Percentiles rank a stretch among this genome's conserved stretches.
phyloP scores from a whole-genome alignment of 2,113 vertebrate species.

The Conger conger region DNA sequence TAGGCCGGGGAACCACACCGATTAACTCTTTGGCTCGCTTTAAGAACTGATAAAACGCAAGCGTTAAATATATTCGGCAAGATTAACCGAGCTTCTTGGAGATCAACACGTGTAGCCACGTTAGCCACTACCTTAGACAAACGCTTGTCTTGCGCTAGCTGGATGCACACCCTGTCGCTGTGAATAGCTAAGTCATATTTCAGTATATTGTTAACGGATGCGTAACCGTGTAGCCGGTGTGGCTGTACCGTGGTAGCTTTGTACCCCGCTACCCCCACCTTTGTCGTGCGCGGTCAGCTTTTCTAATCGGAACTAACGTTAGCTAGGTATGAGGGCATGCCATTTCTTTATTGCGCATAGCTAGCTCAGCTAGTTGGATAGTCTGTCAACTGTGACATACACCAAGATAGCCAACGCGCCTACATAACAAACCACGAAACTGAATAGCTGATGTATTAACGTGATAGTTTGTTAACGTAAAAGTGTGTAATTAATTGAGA shows the following conservation, averaged over 20 bases:
- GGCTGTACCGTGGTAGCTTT: background rate
- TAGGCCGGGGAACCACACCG: background rate
- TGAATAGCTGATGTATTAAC: background rate
- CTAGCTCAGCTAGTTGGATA: no score
- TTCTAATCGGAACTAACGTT: background rate
- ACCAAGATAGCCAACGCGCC: no score
- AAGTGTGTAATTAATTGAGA: no score
- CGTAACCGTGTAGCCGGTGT: background rate
- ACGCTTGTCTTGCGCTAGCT: background rate
- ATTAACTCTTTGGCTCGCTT: background rate
- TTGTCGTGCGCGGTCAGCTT: background rate
- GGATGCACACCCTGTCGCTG: background rate
- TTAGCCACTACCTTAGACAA: background rate
- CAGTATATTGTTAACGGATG: background rate
- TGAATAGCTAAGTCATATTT: background rate
- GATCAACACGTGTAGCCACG: background rate
- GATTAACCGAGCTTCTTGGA: background rate
- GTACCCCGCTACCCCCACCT: background rate
- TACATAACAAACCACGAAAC: background rate
- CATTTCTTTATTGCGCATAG: background rate
- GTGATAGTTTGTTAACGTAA: no score
- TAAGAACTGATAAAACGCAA: background rate
- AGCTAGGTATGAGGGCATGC: background rate
- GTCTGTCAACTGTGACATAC: no score
- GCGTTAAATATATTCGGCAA: background rate